Evolutionary conservation across 2,888 invertebrate genomes (phyloP).

Genomic region (Andrena hattorfiana): DNA sequence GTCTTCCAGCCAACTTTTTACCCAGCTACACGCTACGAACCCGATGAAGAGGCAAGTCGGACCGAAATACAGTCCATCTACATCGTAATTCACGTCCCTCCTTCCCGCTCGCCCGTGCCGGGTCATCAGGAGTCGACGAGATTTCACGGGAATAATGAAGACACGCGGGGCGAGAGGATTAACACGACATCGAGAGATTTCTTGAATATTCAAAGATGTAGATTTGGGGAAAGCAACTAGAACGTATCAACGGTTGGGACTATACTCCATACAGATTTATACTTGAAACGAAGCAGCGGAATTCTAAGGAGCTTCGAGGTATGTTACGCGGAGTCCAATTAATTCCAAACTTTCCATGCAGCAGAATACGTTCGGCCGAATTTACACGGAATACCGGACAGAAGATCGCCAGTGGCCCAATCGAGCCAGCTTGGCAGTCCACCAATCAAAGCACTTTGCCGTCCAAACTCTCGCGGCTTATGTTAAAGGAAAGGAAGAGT

Average conservation of each 20-base stretch:
- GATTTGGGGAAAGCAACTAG: background rate
- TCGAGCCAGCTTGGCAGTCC: slow-evolving; percentile 36
- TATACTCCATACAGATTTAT: background rate
- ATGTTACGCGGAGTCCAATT: background rate
- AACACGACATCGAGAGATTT: background rate
- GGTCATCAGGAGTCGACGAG: background rate
- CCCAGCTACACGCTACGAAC: slow-evolving; percentile 13
- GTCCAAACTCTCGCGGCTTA: slow-evolving; percentile 10
- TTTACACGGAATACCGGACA: background rate
- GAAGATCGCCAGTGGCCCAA: slow-evolving; percentile 8
- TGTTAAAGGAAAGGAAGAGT: slow-evolving; percentile 50
- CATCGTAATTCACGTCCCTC: background rate
- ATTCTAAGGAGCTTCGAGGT: background rate
- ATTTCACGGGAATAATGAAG: background rate
- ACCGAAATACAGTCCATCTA: slow-evolving; percentile 20
- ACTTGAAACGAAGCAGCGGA: background rate
- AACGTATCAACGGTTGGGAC: too few species aligned
- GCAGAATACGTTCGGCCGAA: background rate
- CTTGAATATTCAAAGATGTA: background rate
- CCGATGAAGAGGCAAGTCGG: slow-evolving; percentile 15
- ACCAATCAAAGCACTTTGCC: slow-evolving; percentile 39
- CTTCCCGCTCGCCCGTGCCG: background rate
- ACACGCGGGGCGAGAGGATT: slow-evolving; percentile 3
- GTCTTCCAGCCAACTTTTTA: slow-evolving; percentile 36
- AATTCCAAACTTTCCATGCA: background rate